Base-by-base conservation (phyloP, 1,140 invertebrate genomes). In the Cheumatopsyche charites region DNA sequence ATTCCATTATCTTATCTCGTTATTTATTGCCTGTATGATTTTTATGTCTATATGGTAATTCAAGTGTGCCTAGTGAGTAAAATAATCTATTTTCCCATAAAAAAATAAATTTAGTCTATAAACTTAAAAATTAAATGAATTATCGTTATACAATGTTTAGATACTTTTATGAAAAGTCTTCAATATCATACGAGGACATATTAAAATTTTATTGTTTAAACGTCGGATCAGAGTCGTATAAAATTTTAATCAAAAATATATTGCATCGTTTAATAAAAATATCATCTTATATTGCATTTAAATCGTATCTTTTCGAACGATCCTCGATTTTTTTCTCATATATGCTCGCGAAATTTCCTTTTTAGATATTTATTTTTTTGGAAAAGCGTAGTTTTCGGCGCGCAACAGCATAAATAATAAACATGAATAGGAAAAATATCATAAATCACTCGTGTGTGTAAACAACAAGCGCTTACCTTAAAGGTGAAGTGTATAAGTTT, bases 1-100 rank as follows among this genome's bases (percentile, higher is more conserved):
- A 68, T 68, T 68, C 66, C 49, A 68, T 68, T 68, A 68, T 68
- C 66, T 68, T 68, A 68, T 68, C 66, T 68, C 19, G 66, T 68
- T 55, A 68, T 68, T 68, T 68, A 68, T 68, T 68, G 23, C 66
- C 5, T 17, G 55, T 19, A 29, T 49, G 49, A 42, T 66, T 68
- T 68, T 68, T 47, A 58, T 19, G 55, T 23, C 11, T 68, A 68
- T 68, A 68, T 68, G 47, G 47, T 47, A 68, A 68, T 68, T 52
- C 12, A 29, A 19, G 29, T 36, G 9, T 36, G 29, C 29, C 3
- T 36, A 36, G 29, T 36, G 29, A 36, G 29, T 36, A 36, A 4
- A n/a, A n/a, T n/a, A n/a, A n/a, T n/a, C n/a, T n/a, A n/a, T n/a
- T n/a, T n/a, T n/a, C n/a, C n/a, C n/a, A n/a, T 36, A 36, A 36